Conservation (phyloP, 2,888 invertebrate genomes). For the Oasisia sp. region DNA sequence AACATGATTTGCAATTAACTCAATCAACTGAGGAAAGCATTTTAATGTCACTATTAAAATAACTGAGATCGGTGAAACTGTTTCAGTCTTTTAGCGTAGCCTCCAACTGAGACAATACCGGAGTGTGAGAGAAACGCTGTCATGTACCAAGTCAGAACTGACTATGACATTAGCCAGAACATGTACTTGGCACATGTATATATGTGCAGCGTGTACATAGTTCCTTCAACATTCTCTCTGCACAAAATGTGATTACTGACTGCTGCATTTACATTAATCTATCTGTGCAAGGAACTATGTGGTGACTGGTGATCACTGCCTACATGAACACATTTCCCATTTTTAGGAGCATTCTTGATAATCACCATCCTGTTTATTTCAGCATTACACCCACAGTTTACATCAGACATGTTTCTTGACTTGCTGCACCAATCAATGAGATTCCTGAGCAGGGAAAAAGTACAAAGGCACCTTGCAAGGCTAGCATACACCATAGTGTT, state of each 20-base stretch:
- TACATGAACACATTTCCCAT: slow-evolving; percentile 6
- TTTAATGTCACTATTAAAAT: too few species aligned
- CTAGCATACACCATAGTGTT: neutral
- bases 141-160: too few species aligned
- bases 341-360: neutral
- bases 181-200: too few species aligned
- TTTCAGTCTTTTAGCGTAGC: too few species aligned
- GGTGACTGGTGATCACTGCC: neutral
- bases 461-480: neutral
- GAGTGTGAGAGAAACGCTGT: too few species aligned
- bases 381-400: neutral
- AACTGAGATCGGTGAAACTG: too few species aligned
- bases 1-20: too few species aligned
- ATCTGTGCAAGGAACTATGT: neutral
- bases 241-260: neutral
- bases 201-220: neutral
- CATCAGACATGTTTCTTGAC: neutral
- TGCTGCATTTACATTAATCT: neutral
- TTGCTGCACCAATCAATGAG: neutral
- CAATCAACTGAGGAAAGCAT: too few species aligned
- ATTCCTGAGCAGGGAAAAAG: neutral
- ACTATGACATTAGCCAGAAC: too few species aligned
- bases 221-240: neutral
- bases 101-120: too few species aligned
- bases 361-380: neutral